phyloP scores from a whole-genome alignment of 2,888 invertebrate genomes.

The Diarsia brunnea region DNA sequence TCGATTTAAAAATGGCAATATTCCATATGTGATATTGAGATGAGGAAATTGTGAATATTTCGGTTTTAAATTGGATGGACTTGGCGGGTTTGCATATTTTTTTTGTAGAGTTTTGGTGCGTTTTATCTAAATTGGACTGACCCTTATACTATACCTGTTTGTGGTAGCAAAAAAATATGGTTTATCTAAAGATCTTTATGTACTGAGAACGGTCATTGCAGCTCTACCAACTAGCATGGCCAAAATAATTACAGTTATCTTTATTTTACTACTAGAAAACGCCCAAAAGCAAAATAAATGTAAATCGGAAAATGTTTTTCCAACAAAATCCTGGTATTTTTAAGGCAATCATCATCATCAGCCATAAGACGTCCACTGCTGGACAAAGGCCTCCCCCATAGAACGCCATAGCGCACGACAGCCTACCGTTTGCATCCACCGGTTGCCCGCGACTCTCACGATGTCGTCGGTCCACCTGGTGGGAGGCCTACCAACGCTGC shows the following conservation, averaged over 20 bases:
- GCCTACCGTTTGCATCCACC: no score
- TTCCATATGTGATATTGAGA: conserved; percentile 2
- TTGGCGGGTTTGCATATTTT: background rate
- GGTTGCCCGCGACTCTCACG: no score
- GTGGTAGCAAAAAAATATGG: background rate
- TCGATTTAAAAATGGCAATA: conserved; percentile 42
- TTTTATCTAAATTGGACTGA: conserved; percentile 19
- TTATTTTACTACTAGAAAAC: background rate
- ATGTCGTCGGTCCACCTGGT: no score
- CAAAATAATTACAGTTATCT: background rate
- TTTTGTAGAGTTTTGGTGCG: background rate
- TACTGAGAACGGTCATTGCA: background rate
- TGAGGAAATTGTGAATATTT: conserved; percentile 2
- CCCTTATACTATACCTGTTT: background rate
- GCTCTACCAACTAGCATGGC: background rate
- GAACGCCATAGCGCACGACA: no score
- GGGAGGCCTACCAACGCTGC: no score
- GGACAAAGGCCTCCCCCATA: no score
- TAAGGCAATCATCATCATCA: no score
- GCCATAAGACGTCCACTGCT: no score
- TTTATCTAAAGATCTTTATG: no score
- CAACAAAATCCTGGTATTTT: background rate
- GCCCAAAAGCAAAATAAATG: background rate
- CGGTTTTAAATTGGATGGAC: conserved; percentile 1
- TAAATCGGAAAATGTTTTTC: background rate